Evolutionary conservation across 2,888 invertebrate genomes (phyloP), one percentile per base, ranked within the genome.

Genomic region (Tuta absoluta): DNA sequence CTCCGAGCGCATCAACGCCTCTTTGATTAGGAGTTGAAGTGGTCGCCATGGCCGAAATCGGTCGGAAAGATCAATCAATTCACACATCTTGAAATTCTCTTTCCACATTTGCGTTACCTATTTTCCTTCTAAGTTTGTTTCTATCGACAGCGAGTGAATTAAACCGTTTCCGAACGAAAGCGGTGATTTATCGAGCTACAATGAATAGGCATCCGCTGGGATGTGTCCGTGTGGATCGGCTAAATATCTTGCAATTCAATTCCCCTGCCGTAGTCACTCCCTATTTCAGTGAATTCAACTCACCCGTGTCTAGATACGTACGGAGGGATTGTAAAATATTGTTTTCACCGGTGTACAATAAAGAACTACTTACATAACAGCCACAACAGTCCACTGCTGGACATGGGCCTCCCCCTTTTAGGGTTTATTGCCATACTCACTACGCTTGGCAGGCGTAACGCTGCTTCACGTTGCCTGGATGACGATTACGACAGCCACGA

Each of bases 111-210:
- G 67, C 65, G 67, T 70, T 68, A 71, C 71, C 69, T 72, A 70
- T 66, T 65, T n/a, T n/a, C n/a, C n/a, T n/a, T 64, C 68, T 69
- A 65, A 63, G 65, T 63, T 64, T 68, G 69, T 68, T 67, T 17
- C 70, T 67, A 72, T 72, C 69, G 69, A 70, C 71, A 67, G 63
- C 68, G 65, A 63, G 66, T 69, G 73, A 72, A 75, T 81, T 80
- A 81, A 80, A 77, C 73, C 74, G 78, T 79, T 75, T 74, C 73
- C 72, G 69, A 71, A 76, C 75, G 76, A 75, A 68, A 67, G 60
- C 65, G 19, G 74, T 83, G 84, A 85, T 84, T 84, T 85, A 85
- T 82, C 74, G 79, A 74, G 68, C 73, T 71, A 77, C 80, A 81
- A 80, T 81, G 82, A 81, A 82, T 79, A 80, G 78, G 77, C 74